phyloP scores from a whole-genome alignment of 2,113 vertebrate species.

The Crotalus horridus region DNA sequence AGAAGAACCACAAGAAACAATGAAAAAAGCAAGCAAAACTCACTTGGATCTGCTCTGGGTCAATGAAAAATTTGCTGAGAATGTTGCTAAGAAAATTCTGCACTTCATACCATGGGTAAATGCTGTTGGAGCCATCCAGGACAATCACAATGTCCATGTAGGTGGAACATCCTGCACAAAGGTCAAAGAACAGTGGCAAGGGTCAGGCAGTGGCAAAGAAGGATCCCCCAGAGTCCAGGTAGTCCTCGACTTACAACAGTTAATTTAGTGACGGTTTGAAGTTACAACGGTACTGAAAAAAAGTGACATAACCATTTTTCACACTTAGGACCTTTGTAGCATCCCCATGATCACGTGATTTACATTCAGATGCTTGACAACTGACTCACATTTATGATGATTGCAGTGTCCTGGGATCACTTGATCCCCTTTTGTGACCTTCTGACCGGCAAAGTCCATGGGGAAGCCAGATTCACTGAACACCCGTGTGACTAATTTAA shows the following conservation, averaged over 20 bases:
- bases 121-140: constrained; percentile 95
- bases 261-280: background rate
- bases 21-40: background rate
- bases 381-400: too few relatives aligned
- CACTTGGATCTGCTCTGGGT: constrained; percentile 93
- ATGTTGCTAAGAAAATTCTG: constrained; percentile 94
- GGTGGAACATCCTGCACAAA: constrained; percentile 82
- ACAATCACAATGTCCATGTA: constrained; percentile 97
- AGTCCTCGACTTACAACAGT: background rate
- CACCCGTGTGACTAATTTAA: too few relatives aligned
- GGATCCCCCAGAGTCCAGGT: background rate
- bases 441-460: too few relatives aligned
- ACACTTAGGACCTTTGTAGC: background rate
- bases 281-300: background rate
- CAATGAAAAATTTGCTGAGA: constrained; percentile 92
- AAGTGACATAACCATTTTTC: background rate
- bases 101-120: constrained; percentile 96
- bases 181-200: background rate
- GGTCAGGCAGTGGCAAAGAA: background rate
- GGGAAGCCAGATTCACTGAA: too few relatives aligned
- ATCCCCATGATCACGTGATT: too few relatives aligned
- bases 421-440: too few relatives aligned
- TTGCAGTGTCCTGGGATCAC: too few relatives aligned
- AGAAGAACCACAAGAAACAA: background rate
- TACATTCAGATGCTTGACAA: too few relatives aligned